A percentile compares a stretch with the other conserved stretches of the same genome.
Conservation (phyloP, 2,797 vertebrate genomes). For the Gallinago stenura region DNA sequence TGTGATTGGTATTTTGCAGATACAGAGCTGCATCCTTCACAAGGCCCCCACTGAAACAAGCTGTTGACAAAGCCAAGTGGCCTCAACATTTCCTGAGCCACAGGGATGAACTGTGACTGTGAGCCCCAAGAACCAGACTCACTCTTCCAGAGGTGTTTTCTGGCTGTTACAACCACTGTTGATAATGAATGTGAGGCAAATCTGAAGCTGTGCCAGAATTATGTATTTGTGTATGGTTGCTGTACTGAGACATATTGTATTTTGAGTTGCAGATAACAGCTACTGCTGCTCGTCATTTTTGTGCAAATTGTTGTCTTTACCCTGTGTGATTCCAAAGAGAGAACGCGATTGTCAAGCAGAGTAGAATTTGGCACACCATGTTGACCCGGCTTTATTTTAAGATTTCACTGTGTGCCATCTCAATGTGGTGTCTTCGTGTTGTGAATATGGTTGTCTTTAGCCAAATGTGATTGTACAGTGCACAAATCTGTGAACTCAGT, state of each 20-base stretch:
- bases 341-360: not conserved
- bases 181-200: conserved; percentile 75
- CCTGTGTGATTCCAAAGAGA: not conserved
- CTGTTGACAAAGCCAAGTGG: conserved; percentile 67
- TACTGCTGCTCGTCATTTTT: not conserved
- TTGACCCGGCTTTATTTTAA: conserved; percentile 1
- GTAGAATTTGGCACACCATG: not conserved
- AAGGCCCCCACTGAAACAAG: conserved; percentile 43
- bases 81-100: conserved; percentile 76
- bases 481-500: not conserved
- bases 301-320: not conserved
- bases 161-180: conserved; percentile 69
- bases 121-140: conserved; percentile 74
- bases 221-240: not conserved
- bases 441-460: not conserved
- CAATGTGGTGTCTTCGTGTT: not conserved
- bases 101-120: conserved; percentile 80
- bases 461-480: conserved; percentile 1
- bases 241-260: not conserved
- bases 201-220: conserved; percentile 47
- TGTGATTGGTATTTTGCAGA: conserved; percentile 73
- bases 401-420: not conserved
- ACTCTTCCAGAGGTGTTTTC: conserved; percentile 84
- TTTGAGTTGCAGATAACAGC: conserved; percentile 4
- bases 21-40: conserved; percentile 64